Conservation (phyloP, 1,140 invertebrate genomes). For the Fopius arisanus region DNA sequence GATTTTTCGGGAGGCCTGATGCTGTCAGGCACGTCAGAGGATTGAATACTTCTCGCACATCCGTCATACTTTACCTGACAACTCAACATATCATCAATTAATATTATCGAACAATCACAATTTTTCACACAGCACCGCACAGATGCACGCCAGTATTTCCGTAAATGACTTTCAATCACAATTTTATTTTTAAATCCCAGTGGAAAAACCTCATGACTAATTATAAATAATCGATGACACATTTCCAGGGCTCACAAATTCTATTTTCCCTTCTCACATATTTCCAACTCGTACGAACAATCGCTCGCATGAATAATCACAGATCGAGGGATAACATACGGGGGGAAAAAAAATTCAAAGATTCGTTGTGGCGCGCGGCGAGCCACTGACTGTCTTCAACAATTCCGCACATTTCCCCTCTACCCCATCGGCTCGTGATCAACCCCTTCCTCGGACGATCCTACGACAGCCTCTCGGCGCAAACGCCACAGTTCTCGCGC, state of each 20-base stretch:
- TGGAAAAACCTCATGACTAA: no score
- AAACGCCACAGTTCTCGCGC: constrained; percentile 36
- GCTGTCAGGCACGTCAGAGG: not conserved
- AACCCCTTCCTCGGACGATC: constrained; percentile 3
- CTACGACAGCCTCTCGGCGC: constrained; percentile 32
- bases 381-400: constrained; percentile 56
- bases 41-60: not conserved
- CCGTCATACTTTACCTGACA: constrained; percentile 2
- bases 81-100: not conserved
- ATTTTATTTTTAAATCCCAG: not conserved
- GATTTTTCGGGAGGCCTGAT: not conserved
- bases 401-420: constrained; percentile 50
- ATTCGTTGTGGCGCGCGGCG: constrained; percentile 54
- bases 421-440: constrained; percentile 24
- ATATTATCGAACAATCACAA: not conserved
- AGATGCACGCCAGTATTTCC: not conserved
- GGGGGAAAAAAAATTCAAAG: constrained; percentile 10
- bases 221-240: no score
- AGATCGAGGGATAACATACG: not conserved
- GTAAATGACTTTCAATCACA: not conserved
- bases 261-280: no score
- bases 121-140: not conserved
- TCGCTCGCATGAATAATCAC: no score
- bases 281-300: no score
- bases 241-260: no score